Base-by-base conservation (phyloP, 92 coral and sea anemone species). In the Meandrina meandrites region DNA sequence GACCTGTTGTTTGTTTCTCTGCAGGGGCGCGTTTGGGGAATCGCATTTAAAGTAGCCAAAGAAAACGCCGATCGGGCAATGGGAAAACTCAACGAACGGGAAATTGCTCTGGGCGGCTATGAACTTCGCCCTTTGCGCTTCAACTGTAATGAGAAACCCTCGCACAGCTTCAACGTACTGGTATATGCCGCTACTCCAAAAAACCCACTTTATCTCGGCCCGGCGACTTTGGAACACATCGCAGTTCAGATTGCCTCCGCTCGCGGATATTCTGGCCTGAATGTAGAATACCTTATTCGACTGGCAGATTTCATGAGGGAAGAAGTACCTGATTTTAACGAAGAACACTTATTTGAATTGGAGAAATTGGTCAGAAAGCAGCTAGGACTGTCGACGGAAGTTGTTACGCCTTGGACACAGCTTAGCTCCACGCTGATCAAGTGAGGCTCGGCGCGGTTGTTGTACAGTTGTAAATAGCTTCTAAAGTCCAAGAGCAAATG, bases 1-100 rank as follows among this genome's bases (percentile, higher is more conserved):
- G 3, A 21, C 66, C n/a, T 64, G 28, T 28, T 27, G 10, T 28
- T 66, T 66, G 34, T 42, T 74, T 82, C 75, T 48, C 74, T 51
- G 27, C 79, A 96, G 98, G 96, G 93, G 19, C 91, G 84, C 60
- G 98, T 94, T 18, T 94, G 96, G 97, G 98, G 98, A 21, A 82
- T 94, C 11, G 97, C 98, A 15, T 96, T 90, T 72, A 91, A 86
- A 86, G 89, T 96, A 27, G 86, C 93, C 1, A 87, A 79, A 45
- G 73, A 79, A 56, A 58, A 90, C 87, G 84, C 87, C 60, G 93
- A 93, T 5, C 88, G 56, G 5, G 98, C 93, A 1, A 72, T 96
- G 15, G 92, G 90, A 36, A 86, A 92, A 30, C 89, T 96, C 21
- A 89, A 93, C 87, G 90, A 91, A 21, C 91, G 98, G 4, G 98